These are phyloP conservation scores for Clarias laeviceps DNA, from an alignment of 2,797 vertebrate species.

Conservation along the genomic window DNA sequence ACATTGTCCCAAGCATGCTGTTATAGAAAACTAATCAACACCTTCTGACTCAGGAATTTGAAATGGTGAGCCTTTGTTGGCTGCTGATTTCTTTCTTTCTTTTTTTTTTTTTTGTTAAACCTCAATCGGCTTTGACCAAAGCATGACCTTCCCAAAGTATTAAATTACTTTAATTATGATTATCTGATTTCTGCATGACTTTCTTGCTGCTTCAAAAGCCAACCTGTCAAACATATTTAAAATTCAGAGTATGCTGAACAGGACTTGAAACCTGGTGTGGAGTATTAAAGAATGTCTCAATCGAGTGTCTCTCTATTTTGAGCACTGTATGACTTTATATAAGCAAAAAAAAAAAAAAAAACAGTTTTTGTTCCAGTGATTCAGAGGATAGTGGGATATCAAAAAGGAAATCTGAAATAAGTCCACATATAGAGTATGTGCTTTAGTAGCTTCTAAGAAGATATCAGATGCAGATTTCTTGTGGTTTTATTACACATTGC, in stretches of 20 bases:
- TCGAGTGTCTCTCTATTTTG: not conserved
- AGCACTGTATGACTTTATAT: not conserved
- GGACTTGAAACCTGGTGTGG: not conserved
- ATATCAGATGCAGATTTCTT: not conserved
- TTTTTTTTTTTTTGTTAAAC: not conserved
- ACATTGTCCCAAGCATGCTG: not conserved
- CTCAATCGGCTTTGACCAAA: conserved; percentile 6
- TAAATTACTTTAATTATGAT: conserved; percentile 23
- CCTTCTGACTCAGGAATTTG: conserved; percentile 1
- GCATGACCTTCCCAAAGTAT: conserved; percentile 23
- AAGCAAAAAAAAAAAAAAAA: not conserved
- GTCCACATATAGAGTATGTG: not conserved
- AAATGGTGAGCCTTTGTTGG: not conserved
- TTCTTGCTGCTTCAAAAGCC: not conserved
- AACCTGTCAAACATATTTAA: conserved; percentile 29
- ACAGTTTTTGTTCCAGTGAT: not conserved
- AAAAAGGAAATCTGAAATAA: not conserved
- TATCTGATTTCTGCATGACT: conserved; percentile 34
- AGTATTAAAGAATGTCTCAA: not conserved
- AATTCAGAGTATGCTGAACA: not conserved
- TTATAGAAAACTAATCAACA: not conserved
- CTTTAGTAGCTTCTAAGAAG: not conserved
- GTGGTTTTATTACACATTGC: not conserved
- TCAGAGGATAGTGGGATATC: not conserved
- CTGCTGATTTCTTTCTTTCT: conserved; percentile 6